Evolutionary conservation across 2,113 vertebrate species (phyloP).

Genomic region (Festucalex cinctus): DNA sequence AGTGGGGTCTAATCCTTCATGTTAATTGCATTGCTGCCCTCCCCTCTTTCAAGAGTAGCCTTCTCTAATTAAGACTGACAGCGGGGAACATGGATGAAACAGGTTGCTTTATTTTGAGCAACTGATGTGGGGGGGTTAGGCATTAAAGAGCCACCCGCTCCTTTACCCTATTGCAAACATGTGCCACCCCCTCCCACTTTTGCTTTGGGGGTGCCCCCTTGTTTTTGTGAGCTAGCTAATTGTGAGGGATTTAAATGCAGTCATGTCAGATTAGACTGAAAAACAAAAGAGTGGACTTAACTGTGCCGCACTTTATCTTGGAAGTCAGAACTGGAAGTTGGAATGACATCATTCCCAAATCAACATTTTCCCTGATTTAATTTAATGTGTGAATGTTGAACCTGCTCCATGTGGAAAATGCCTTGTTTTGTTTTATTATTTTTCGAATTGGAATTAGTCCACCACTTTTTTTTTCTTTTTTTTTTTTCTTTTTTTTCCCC

Average conservation of each 20-base stretch:
- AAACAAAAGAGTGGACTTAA: conserved; percentile 37
- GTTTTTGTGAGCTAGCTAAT: conserved; percentile 52
- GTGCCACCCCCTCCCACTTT: neutral
- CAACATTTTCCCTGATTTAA: neutral
- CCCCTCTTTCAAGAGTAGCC: conserved; percentile 49
- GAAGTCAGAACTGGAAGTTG: neutral
- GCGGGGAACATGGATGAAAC: conserved; percentile 35
- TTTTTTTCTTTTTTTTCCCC: neutral
- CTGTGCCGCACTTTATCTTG: neutral
- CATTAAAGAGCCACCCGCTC: conserved; percentile 1
- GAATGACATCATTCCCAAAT: neutral
- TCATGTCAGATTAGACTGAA: conserved; percentile 54
- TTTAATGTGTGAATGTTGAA: neutral
- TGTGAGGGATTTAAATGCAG: conserved; percentile 44
- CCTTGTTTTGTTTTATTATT: neutral
- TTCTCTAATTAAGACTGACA: conserved; percentile 46
- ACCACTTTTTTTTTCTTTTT: neutral
- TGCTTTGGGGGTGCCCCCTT: conserved; percentile 7
- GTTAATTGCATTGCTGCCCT: conserved; percentile 51
- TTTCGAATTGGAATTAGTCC: neutral
- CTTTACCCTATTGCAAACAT: neutral
- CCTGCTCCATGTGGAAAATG: neutral
- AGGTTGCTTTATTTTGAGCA: conserved; percentile 21
- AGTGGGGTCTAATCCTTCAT: conserved; percentile 41
- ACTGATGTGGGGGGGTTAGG: conserved; percentile 2